Conservation (phyloP, 2,113 vertebrate species). For the Empidonax traillii region DNA sequence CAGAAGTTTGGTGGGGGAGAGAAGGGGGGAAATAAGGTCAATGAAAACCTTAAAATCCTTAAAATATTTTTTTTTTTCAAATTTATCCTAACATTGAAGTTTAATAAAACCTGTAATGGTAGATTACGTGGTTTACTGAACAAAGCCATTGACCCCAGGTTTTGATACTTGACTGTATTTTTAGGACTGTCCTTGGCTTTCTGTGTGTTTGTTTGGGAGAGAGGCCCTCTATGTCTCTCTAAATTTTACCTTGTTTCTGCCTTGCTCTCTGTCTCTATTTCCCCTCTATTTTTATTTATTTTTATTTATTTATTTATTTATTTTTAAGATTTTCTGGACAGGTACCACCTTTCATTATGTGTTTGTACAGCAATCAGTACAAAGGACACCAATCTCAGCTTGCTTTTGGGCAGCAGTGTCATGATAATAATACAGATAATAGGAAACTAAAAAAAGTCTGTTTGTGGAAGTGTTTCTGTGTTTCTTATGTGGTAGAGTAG, state of each 20-base stretch:
- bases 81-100: background rate
- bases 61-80: background rate
- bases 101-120: background rate
- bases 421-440: background rate
- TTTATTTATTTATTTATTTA: background rate
- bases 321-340: background rate
- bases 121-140: background rate
- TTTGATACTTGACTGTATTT: background rate
- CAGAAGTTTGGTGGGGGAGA: background rate
- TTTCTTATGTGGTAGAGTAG: background rate
- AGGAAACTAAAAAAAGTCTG: background rate
- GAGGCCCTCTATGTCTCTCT: rapidly evolving
- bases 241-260: background rate
- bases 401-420: background rate
- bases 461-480: background rate
- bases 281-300: background rate
- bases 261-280: background rate
- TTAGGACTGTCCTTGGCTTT: background rate
- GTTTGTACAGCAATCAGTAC: background rate
- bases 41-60: background rate
- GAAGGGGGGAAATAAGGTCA: background rate
- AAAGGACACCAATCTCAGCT: background rate
- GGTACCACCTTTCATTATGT: background rate
- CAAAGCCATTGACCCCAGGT: background rate
- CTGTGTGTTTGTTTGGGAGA: background rate